phyloP scores from a whole-genome alignment of 2,888 invertebrate species.

The Acholoe squamosa region DNA sequence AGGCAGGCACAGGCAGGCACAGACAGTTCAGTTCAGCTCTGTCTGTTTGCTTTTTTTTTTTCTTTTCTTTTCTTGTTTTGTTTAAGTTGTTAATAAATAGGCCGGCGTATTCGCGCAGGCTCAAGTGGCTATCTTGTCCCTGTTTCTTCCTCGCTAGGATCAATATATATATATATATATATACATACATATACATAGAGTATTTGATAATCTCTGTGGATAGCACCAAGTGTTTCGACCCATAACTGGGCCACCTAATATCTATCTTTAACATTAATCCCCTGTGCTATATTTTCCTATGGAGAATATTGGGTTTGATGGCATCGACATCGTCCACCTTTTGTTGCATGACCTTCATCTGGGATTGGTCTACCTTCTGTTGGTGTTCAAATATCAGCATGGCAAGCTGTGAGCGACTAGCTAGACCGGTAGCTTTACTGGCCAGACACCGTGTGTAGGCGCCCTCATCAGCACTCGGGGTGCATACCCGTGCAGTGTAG shows the following conservation, averaged over 20 bases:
- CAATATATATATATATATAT: too few species aligned
- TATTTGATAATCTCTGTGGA: not conserved
- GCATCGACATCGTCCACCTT: constrained; percentile 67
- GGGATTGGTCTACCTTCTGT: constrained; percentile 70
- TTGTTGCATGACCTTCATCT: constrained; percentile 69
- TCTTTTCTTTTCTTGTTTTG: too few species aligned
- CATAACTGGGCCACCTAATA: not conserved
- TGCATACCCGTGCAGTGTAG: constrained; percentile 81
- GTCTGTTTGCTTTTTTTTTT: too few species aligned
- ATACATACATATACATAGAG: too few species aligned
- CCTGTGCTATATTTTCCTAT: constrained; percentile 30
- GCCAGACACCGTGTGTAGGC: constrained; percentile 75
- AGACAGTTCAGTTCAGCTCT: too few species aligned
- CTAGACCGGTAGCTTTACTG: constrained; percentile 76
- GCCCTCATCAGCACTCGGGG: constrained; percentile 70
- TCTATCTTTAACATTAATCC: not conserved
- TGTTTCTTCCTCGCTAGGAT: too few species aligned
- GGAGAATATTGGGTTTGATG: constrained; percentile 71
- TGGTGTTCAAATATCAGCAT: constrained; percentile 79
- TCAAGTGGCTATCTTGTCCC: too few species aligned
- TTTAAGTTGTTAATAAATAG: too few species aligned
- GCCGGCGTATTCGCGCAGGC: too few species aligned
- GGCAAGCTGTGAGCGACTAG: constrained; percentile 80
- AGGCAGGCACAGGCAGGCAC: too few species aligned
- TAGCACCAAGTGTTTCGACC: not conserved